Evolutionary conservation across 2,113 vertebrate species (phyloP).

Genomic region (Physeter macrocephalus): DNA sequence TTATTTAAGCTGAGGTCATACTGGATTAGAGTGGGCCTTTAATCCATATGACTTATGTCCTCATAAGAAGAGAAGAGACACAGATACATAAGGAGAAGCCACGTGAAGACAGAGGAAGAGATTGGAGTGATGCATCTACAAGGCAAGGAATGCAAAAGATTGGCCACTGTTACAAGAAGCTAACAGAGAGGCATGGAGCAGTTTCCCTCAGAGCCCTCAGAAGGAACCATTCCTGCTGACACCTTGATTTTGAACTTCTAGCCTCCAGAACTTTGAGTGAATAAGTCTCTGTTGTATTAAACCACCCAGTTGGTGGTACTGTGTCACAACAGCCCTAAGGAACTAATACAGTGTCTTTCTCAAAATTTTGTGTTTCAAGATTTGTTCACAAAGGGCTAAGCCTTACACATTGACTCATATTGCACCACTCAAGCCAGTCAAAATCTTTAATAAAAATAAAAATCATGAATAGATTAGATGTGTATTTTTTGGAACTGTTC

Average conservation of each 20-base stretch:
- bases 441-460: conserved; percentile 2
- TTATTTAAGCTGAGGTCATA: background rate
- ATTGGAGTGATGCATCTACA: background rate
- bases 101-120: background rate
- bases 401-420: background rate
- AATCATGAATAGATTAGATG: background rate
- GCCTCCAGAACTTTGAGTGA: background rate
- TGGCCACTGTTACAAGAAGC: background rate
- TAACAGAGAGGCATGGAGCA: background rate
- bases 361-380: background rate
- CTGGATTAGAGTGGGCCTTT: background rate
- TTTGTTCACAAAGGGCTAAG: background rate
- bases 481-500: background rate
- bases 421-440: background rate
- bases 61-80: background rate
- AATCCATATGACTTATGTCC: background rate
- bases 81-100: background rate
- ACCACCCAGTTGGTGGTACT: background rate
- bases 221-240: background rate
- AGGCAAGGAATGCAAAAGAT: background rate
- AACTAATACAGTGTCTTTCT: background rate
- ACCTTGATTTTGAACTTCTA: background rate
- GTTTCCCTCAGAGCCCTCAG: background rate
- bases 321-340: background rate
- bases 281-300: background rate